These are phyloP conservation scores for Platycheirus rosarum DNA, from an alignment of 2,888 invertebrate genomes.

Conservation along the genomic window DNA sequence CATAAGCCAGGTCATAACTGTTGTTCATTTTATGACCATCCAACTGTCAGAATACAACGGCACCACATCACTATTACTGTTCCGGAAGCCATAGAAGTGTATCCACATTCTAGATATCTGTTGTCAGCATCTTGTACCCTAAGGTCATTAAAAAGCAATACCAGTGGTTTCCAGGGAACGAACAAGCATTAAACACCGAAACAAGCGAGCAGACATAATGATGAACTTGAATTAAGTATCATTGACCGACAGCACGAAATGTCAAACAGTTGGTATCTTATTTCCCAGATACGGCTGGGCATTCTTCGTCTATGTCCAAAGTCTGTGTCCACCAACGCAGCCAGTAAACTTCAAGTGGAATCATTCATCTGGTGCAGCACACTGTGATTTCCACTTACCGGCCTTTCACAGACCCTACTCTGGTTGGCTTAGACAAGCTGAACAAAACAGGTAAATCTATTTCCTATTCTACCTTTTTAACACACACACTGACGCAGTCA, in stretches of 20 bases:
- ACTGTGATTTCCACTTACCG: conserved; percentile 24
- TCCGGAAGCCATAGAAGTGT: conserved; percentile 59
- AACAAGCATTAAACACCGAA: conserved; percentile 41
- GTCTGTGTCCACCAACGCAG: conserved; percentile 66
- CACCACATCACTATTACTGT: conserved; percentile 11
- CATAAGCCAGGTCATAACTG: conserved; percentile 19
- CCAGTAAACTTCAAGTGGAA: neutral
- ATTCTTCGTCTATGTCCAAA: conserved; percentile 37
- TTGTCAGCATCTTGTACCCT: conserved; percentile 21
- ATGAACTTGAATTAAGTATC: conserved; percentile 72
- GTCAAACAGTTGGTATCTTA: conserved; percentile 60
- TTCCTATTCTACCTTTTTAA: conserved; percentile 60
- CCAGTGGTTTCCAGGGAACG: conserved; percentile 15
- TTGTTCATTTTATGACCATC: neutral
- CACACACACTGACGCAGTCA: neutral
- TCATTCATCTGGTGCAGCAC: conserved; percentile 6
- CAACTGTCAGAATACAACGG: neutral
- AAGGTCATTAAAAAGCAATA: conserved; percentile 43
- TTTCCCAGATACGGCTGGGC: conserved; percentile 16
- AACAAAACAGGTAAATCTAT: conserved; percentile 63
- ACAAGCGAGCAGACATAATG: conserved; percentile 43
- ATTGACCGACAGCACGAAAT: conserved; percentile 69
- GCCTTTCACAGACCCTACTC: neutral
- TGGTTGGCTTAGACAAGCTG: conserved; percentile 62
- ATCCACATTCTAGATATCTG: conserved; percentile 29